Conservation (phyloP, 37 sponge, comb jelly and placozoan genomes). For the Crambe crambe region DNA sequence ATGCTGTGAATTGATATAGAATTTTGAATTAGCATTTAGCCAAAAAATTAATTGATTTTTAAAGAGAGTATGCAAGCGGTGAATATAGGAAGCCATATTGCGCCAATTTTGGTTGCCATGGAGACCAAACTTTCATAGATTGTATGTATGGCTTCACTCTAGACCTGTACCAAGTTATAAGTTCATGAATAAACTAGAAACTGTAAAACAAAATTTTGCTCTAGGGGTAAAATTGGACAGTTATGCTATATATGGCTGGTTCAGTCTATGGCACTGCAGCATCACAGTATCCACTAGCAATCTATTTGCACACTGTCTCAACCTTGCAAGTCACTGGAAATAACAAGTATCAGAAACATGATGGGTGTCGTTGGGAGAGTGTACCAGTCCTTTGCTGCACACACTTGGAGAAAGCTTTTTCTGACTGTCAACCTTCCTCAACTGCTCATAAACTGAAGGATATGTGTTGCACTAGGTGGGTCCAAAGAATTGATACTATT, state of each 20-base stretch:
- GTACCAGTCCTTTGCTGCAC: conserved; percentile 31
- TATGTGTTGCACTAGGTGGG: conserved; percentile 44
- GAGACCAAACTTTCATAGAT: background rate
- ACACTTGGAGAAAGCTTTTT: conserved; percentile 15
- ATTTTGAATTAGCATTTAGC: no score
- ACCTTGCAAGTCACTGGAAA: conserved; percentile 24
- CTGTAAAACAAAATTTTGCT: no score
- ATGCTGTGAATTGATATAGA: background rate
- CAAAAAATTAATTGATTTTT: background rate
- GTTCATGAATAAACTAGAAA: no score
- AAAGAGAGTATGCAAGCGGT: background rate
- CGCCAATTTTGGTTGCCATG: background rate
- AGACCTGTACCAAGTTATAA: no score
- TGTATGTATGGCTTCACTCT: no score
- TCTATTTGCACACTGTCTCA: conserved; percentile 44
- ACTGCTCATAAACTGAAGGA: conserved; percentile 12
- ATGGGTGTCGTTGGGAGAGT: conserved; percentile 36
- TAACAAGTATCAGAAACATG: conserved; percentile 25
- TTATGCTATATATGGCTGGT: conserved; percentile 57
- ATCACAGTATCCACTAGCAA: conserved; percentile 29
- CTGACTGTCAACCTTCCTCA: conserved; percentile 23
- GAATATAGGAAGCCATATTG: background rate
- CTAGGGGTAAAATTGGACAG: no score
- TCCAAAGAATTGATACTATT: conserved; percentile 28
- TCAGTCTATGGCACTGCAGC: conserved; percentile 26